A percentile compares a stretch with the other conserved stretches of the same genome.
Conservation (phyloP, 2,797 vertebrate genomes). For the Sebastes flavidus region DNA sequence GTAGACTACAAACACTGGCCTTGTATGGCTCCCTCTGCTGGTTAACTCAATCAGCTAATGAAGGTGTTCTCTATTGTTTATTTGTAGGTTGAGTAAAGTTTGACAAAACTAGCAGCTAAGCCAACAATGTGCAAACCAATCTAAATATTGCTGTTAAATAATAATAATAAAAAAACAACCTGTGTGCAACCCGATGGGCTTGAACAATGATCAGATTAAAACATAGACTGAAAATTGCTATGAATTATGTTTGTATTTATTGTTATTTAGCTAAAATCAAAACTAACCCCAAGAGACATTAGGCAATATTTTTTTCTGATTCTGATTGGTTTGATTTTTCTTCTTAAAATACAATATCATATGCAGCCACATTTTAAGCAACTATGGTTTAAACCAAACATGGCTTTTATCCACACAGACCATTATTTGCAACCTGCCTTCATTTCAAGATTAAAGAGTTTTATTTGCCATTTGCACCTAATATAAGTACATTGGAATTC, state of each 20-base stretch:
- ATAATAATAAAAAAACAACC: not conserved
- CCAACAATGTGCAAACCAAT: not conserved
- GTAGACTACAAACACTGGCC: not conserved
- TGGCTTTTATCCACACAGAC: not conserved
- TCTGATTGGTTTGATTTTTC: slow-evolving; percentile 13
- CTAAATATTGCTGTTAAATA: not conserved
- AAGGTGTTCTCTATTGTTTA: not conserved
- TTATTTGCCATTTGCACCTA: no score
- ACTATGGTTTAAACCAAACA: not conserved
- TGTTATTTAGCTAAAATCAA: not conserved
- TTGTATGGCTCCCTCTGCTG: not conserved
- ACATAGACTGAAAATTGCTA: not conserved
- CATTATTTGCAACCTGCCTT: not conserved
- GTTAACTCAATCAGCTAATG: not conserved
- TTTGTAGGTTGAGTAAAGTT: not conserved
- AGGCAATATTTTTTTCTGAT: not conserved
- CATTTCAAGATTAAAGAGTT: no score
- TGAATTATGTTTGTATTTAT: not conserved
- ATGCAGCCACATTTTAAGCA: not conserved
- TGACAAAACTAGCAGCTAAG: not conserved
- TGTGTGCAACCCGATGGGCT: not conserved
- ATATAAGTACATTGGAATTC: no score
- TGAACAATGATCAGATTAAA: not conserved
- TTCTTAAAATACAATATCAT: not conserved
- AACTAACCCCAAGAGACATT: not conserved